phyloP scores from a whole-genome alignment of 2,113 vertebrate genomes.

The Illadopsis cleaveri region DNA sequence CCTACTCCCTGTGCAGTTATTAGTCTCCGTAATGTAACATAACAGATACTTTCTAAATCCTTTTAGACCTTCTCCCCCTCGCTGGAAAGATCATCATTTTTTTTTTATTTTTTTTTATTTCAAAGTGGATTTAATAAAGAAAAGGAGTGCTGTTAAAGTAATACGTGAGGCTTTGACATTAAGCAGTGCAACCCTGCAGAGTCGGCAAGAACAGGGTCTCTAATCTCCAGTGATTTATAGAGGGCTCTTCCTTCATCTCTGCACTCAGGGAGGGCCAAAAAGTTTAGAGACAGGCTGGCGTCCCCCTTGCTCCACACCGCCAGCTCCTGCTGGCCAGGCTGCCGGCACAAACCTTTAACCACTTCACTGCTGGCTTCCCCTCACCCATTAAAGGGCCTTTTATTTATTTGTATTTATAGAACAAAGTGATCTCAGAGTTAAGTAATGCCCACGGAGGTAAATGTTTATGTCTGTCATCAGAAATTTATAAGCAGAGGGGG shows the following conservation, averaged over 20 bases:
- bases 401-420: constrained; percentile 73
- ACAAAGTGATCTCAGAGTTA: constrained; percentile 67
- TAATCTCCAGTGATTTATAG: constrained; percentile 99
- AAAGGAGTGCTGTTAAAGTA: constrained; percentile 90
- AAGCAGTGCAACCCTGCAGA: constrained; percentile 91
- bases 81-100: constrained; percentile 86
- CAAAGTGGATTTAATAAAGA: constrained; percentile 91
- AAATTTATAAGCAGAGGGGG: constrained; percentile 65
- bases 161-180: constrained; percentile 93
- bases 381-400: constrained; percentile 50
- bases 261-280: constrained; percentile 89
- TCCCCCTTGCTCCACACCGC: constrained; percentile 82
- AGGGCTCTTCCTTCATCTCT: constrained; percentile 90
- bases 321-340: constrained; percentile 81
- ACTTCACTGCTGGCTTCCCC: constrained; percentile 64
- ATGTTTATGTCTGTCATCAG: constrained; percentile 65
- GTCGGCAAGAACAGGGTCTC: constrained; percentile 90
- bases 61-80: constrained; percentile 81
- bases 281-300: constrained; percentile 97
- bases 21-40: constrained; percentile 86
- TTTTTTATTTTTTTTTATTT: constrained; percentile 78
- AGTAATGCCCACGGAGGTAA: constrained; percentile 65
- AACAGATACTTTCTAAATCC: constrained; percentile 89
- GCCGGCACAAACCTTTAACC: constrained; percentile 78
- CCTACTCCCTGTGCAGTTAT: constrained; percentile 81